Conservation (phyloP, 2,888 invertebrate species). For the Hyposoter didymator region DNA sequence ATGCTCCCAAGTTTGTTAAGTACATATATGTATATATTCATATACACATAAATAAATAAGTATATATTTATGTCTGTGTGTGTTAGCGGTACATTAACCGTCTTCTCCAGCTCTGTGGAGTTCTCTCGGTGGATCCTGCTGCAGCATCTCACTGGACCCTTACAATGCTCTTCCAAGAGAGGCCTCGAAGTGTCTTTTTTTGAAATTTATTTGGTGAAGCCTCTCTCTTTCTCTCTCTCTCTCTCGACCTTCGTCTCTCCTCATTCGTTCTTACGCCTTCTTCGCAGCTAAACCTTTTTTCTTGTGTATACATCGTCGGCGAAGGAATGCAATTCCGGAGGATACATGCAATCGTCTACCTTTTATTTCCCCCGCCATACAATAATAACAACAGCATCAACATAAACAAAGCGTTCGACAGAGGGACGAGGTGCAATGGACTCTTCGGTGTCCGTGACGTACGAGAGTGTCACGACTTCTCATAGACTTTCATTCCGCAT, state of each 20-base stretch:
- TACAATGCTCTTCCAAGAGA: conserved; percentile 42
- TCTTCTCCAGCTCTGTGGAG: conserved; percentile 60
- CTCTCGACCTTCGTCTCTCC: conserved; percentile 55
- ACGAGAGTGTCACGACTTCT: conserved; percentile 10
- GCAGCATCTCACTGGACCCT: conserved; percentile 39
- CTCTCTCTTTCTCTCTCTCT: conserved; percentile 24
- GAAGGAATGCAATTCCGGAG: conserved; percentile 64
- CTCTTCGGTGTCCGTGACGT: conserved; percentile 29
- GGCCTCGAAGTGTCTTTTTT: conserved; percentile 41
- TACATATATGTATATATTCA: neutral
- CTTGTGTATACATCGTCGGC: conserved; percentile 30
- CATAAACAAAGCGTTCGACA: conserved; percentile 46
- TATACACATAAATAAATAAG: conserved; percentile 12
- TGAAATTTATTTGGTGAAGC: conserved; percentile 3
- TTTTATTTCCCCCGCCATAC: conserved; percentile 12
- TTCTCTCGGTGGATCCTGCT: conserved; percentile 50
- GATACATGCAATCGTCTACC: conserved; percentile 37
- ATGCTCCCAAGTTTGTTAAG: neutral
- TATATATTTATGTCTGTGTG: conserved; percentile 33
- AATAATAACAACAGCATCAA: conserved; percentile 55
- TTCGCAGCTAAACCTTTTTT: conserved; percentile 45
- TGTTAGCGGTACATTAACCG: conserved; percentile 74
- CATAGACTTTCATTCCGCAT: conserved; percentile 15
- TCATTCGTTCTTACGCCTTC: conserved; percentile 56
- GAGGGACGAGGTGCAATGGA: conserved; percentile 51